Evolutionary conservation across 2,113 vertebrate genomes (phyloP).

Genomic region (Cepphus grylle): DNA sequence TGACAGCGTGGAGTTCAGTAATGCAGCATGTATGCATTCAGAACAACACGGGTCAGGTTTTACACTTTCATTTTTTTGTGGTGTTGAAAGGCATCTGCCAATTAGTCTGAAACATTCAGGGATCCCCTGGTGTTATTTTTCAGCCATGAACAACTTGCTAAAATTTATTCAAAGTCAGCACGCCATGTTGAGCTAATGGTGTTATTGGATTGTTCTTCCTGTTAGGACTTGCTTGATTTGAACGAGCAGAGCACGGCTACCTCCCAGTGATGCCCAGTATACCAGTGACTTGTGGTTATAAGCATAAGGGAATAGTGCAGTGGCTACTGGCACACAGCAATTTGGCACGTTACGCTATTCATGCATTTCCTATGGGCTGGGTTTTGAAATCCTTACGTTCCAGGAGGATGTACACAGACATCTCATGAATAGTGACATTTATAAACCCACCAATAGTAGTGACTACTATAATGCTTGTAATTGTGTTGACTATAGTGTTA

Average conservation of each 20-base stretch:
- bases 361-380: background rate
- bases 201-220: background rate
- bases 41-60: background rate
- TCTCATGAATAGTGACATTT: background rate
- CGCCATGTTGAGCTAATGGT: background rate
- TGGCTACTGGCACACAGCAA: background rate
- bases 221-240: background rate
- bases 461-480: background rate
- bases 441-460: background rate
- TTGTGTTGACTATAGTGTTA: background rate
- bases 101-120: background rate
- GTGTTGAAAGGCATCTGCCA: background rate
- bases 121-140: background rate
- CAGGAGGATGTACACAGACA: background rate
- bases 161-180: background rate
- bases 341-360: background rate
- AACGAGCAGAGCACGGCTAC: background rate
- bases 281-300: background rate
- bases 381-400: background rate
- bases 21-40: background rate
- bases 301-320: background rate
- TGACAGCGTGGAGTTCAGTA: background rate
- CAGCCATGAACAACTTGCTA: background rate
- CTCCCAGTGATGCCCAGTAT: background rate
- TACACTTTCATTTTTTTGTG: background rate